Conservation (phyloP, 92 coral and sea anemone genomes). For the Zoanthus sansibaricus region DNA sequence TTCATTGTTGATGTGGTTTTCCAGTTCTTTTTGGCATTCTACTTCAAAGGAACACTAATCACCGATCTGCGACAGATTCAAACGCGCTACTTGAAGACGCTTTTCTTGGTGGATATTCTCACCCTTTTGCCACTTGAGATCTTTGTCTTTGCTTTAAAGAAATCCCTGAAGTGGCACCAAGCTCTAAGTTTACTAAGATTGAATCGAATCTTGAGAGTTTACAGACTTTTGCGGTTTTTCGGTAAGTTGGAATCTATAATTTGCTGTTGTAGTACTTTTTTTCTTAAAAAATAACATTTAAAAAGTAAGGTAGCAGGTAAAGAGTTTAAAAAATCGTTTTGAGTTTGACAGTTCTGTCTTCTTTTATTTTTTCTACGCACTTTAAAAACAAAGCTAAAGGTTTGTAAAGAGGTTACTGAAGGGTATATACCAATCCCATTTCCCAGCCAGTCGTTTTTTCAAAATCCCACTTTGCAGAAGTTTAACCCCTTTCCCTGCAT, state of each 20-base stretch:
- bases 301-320: too few relatives aligned
- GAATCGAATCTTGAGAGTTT: slow-evolving; percentile 76
- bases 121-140: slow-evolving; percentile 74
- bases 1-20: slow-evolving; percentile 72
- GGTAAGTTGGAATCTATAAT: slow-evolving; percentile 58
- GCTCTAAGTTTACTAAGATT: slow-evolving; percentile 68
- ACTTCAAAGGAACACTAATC: slow-evolving; percentile 74
- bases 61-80: slow-evolving; percentile 68
- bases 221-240: slow-evolving; percentile 69
- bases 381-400: too few relatives aligned
- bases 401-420: too few relatives aligned
- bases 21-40: slow-evolving; percentile 73
- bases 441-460: too few relatives aligned
- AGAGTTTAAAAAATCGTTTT: too few relatives aligned
- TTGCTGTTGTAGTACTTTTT: too few relatives aligned
- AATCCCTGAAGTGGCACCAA: slow-evolving; percentile 61
- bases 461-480: too few relatives aligned
- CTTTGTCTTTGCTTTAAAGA: slow-evolving; percentile 48
- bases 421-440: too few relatives aligned
- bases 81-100: slow-evolving; percentile 68
- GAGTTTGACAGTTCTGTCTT: too few relatives aligned
- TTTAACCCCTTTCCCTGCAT: too few relatives aligned
- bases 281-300: too few relatives aligned
- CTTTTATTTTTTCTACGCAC: too few relatives aligned
- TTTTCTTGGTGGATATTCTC: slow-evolving; percentile 66